Evolutionary conservation across 1,140 invertebrate genomes (phyloP).

Genomic region (Leptopilina boulardi): DNA sequence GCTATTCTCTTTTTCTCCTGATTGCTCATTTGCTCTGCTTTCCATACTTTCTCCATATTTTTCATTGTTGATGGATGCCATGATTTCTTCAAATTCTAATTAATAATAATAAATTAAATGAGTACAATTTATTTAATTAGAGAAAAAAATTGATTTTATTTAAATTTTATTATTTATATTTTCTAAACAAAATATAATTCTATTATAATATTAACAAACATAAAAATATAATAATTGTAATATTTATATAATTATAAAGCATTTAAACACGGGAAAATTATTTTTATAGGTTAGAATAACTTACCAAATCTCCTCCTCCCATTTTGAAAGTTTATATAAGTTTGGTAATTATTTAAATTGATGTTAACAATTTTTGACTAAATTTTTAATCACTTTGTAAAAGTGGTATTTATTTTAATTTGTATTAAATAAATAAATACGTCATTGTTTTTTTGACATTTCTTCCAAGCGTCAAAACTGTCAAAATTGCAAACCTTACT

Average conservation of each 20-base stretch:
- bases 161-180: background rate
- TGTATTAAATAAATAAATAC: too few relatives aligned
- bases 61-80: conserved; percentile 88
- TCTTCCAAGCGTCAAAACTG: too few relatives aligned
- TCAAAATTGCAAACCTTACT: too few relatives aligned
- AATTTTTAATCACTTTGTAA: too few relatives aligned
- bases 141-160: too few relatives aligned
- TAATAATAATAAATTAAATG: conserved; percentile 20
- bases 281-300: conserved; percentile 47
- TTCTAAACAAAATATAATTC: background rate
- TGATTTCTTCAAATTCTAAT: conserved; percentile 86
- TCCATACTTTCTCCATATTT: conserved; percentile 87
- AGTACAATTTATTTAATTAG: too few relatives aligned
- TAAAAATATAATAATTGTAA: background rate
- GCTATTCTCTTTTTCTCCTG: conserved; percentile 82
- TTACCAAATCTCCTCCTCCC: conserved; percentile 79
- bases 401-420: too few relatives aligned
- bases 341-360: too few relatives aligned
- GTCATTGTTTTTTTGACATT: too few relatives aligned
- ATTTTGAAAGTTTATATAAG: conserved; percentile 60
- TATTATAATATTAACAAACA: background rate
- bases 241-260: background rate
- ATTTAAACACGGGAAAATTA: conserved; percentile 25
- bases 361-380: too few relatives aligned
- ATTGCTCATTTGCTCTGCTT: conserved; percentile 84